Evolutionary conservation across 2,888 invertebrate genomes (phyloP), one percentile per base, ranked within the genome.

Genomic region (Melipona beecheii): DNA sequence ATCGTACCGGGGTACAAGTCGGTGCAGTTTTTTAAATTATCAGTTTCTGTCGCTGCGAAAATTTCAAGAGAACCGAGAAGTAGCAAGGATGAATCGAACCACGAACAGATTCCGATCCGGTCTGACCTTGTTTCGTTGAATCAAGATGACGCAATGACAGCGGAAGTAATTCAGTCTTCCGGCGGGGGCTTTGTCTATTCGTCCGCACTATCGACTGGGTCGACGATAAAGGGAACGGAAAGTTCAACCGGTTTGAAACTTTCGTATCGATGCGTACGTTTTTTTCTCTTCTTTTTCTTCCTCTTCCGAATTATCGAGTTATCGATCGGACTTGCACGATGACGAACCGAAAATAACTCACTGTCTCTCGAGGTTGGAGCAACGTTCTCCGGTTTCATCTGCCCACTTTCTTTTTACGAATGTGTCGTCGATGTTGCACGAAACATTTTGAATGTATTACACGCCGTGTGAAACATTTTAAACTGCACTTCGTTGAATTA

Each of bases 111-210:
- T 75, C 43, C 54, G 21, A 19, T 13, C 6, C 3, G 2, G 9
- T 2, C 21, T 21, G 60, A 62, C 72, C 72, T 62, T 72, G 74
- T 75, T 66, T 75, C 19, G 27, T 27, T 1, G n/a, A 4, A 6
- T 54, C 13, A 17, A 15, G 2, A 56, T 65, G 74, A 66, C 54
- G 54, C 66, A 54, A 75, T 19, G 74, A 49, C 56, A 75, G 54
- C 74, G 74, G 74, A 75, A 75, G 54, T 75, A 75, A 75, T 75
- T 49, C 56, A 9, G 65, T 66, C 54, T 75, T 75, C 66, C 74
- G 36, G 62, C 17, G 31, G 0, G 62, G n/a, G 19, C 65, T 75
- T 75, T 66, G 65, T 65, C 21, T 56, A 43, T 4, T 27, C 43
- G 9, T 75, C 65, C 74, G 74, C 54, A 65, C 65, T 27, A 54